Conservation (phyloP, 2,888 invertebrate genomes). For the Sialis lutaria region DNA sequence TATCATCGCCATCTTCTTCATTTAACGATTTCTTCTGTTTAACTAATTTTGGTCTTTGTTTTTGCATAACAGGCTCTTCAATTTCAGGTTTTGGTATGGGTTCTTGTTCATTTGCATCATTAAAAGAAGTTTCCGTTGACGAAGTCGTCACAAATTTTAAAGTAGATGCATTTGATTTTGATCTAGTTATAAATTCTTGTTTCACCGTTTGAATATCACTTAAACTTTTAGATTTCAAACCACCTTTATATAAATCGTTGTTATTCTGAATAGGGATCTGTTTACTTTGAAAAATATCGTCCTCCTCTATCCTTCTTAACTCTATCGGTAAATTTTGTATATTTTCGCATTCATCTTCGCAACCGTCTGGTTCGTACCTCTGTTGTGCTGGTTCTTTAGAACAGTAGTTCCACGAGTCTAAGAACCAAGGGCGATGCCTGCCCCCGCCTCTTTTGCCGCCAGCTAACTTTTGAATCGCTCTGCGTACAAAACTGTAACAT, state of each 20-base stretch:
- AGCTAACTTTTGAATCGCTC: constrained; percentile 70
- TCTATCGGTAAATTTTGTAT: constrained; percentile 75
- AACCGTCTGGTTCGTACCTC: constrained; percentile 34
- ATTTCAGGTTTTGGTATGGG: constrained; percentile 20
- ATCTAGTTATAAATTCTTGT: constrained; percentile 50
- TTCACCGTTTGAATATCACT: constrained; percentile 67
- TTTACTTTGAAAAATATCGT: constrained; percentile 19
- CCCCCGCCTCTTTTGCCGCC: constrained; percentile 42
- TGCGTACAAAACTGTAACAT: constrained; percentile 81
- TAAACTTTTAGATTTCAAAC: constrained; percentile 66
- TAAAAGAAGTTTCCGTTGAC: constrained; percentile 8
- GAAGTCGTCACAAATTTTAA: constrained; percentile 26
- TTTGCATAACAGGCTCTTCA: constrained; percentile 13
- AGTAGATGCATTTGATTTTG: constrained; percentile 59
- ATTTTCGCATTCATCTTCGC: constrained; percentile 40
- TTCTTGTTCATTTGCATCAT: constrained; percentile 10
- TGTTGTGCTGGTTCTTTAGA: constrained; percentile 22
- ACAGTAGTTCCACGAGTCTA: constrained; percentile 55
- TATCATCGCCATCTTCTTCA: constrained; percentile 49
- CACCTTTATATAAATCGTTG: constrained; percentile 26
- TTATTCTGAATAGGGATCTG: constrained; percentile 15
- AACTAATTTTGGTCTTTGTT: constrained; percentile 49
- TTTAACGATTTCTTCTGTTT: constrained; percentile 77
- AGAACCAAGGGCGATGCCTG: constrained; percentile 47
- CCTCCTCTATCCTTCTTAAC: constrained; percentile 59